Conservation (phyloP, 2,888 invertebrate species). For the Dichetophora obliterata region DNA sequence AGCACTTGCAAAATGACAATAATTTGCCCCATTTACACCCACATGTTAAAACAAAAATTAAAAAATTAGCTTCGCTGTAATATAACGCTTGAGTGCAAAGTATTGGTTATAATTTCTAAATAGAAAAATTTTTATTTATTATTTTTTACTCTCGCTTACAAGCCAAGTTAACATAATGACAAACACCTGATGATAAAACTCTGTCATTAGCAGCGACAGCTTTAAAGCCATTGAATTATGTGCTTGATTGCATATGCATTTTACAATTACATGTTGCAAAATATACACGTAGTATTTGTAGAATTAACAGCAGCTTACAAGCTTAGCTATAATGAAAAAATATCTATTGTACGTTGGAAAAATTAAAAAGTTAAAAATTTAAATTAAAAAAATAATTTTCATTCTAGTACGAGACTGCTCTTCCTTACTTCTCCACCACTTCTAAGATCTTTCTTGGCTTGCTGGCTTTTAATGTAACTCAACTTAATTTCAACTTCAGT, state of each 20-base stretch:
- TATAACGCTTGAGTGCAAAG: conserved; percentile 11
- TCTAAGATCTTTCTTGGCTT: background rate
- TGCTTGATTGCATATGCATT: conserved; percentile 12
- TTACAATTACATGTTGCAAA: conserved; percentile 9
- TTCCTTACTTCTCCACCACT: background rate
- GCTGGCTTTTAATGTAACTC: conserved; percentile 21
- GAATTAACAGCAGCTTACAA: background rate
- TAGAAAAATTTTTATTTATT: background rate
- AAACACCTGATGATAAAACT: conserved; percentile 28
- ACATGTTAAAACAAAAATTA: background rate
- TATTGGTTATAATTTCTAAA: conserved; percentile 19
- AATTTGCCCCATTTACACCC: conserved; percentile 31
- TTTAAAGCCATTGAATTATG: background rate
- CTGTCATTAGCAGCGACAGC: conserved; percentile 9
- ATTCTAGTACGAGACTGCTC: background rate
- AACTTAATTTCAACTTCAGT: conserved; percentile 13
- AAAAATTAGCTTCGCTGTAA: background rate
- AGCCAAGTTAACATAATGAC: background rate
- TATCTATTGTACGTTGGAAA: too few relatives aligned
- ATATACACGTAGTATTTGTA: background rate
- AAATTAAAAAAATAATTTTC: conserved; percentile 4
- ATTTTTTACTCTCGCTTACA: background rate
- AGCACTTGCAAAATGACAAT: conserved; percentile 5
- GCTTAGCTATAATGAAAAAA: too few relatives aligned
- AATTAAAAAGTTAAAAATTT: background rate